Base-by-base conservation (phyloP, 1,140 invertebrate genomes). In the Pygmarrhopalites habei region DNA sequence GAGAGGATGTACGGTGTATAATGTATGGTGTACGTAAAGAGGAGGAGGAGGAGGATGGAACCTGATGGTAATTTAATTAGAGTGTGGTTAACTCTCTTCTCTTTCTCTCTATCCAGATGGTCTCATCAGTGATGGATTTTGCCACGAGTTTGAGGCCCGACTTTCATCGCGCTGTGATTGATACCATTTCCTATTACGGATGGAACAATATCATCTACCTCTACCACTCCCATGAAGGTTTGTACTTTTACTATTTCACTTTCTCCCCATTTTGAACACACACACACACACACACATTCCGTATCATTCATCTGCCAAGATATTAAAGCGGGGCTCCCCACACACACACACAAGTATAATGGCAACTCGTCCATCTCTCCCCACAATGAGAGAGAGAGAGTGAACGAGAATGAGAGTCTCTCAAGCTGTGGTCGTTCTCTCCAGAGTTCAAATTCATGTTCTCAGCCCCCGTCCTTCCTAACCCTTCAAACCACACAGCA, bases 141-240 rank as follows among this genome's bases (percentile, higher is more conserved):
- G 90, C 90, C 39, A 87, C 92, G 72, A 92, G 89, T 74, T 89
- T 97, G 87, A 80, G 90, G 52, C 93, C 93, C n/a, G 88, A 94
- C 77, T 95, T 95, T 78, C 90, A 95, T 76, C 85, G 86, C 71
- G 92, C 92, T 41, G 88, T 97, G 72, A 87, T 95, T 68, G 92
- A 95, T 78, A 89, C 92, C 25, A 91, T 96, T 67, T 80, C 85
- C 65, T 86, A 90, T 76, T 95, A 95, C 75, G 85, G 86, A 47
- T 97, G 93, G 92, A 85, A 85, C 68, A 87, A 87, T 74, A 89
- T 97, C 72, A 90, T 95, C 74, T 97, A 94, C 79, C 81, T 97
- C 61, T 96, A 95, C 75, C 90, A 95, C 78, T 93, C 91, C 5
- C 89, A 95, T 74, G 92, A 95, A 77, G 92, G 93, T 95, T 80